Evolutionary conservation across 1,140 invertebrate genomes (phyloP), one percentile per base, ranked within the genome.

Genomic region (Lepidurus packardi): DNA sequence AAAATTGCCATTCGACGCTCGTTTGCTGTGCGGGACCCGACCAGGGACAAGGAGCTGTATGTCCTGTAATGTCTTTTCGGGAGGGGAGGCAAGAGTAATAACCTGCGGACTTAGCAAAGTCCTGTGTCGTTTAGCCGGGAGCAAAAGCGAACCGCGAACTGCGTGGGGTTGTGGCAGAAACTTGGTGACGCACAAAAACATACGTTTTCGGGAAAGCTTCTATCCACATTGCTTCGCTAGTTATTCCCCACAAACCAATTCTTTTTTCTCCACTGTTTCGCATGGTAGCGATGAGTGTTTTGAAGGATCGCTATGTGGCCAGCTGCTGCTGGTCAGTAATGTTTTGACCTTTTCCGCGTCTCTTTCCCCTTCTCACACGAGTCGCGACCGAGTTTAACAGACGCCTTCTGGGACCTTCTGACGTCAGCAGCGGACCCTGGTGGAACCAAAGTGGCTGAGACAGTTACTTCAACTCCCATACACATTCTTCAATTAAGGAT

Each of bases 251-350:
- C 34, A 34, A 34, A 34, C 34, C 34, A 34, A 34, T 34, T 34
- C 34, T 34, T 34, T 34, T 34, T 34, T 34, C 34, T 34, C 34
- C 34, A 34, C 34, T 4, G 34, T 34, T 34, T 34, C 2, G 34
- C 34, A 34, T 34, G 34, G 34, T 34, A 34, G 34, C 3, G 34
- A 4, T 34, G 34, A 34, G 34, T 11, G 53, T n/a, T 65, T 65
- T 13, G 53, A 65, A 16, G n/a, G 53, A 65, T 13, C 16, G 53
- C 53, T 21, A 65, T 65, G 53, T 65, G 53, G 53, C 21, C 53
- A 13, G 53, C 53, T 65, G 53, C 53, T 65, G 53, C 53, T 65
- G 53, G 53, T 65, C 53, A 65, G 53, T n/a, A 65, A 16, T 65
- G 53, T 21, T 65, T 21, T 65, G 53, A 65, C 53, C 53, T 65